Evolutionary conservation across 2,888 invertebrate genomes (phyloP), one percentile per base, ranked within the genome.

Genomic region (Branchipolynoe longqiensis): DNA sequence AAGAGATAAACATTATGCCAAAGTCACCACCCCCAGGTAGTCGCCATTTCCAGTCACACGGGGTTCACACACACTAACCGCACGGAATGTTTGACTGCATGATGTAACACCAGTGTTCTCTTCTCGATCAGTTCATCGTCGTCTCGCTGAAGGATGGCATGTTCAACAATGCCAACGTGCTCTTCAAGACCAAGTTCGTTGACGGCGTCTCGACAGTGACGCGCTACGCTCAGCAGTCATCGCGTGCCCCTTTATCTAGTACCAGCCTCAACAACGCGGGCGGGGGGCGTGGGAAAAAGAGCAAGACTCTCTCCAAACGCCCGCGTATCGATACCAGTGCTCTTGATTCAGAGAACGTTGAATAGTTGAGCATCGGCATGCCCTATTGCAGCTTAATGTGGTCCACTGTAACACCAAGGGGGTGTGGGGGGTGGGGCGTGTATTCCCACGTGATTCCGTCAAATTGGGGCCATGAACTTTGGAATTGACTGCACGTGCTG

Each of bases 131-230:
- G 96, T 99, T 99, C 94, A 97, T 99, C 90, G 97, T 99, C 88
- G 99, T 99, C 0, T 99, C 99, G 0, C 95, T 99, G 73, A 99
- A 99, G 93, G 99, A 99, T 94, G 99, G 99, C 40, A 99, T 99
- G 98, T 99, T 99, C 95, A 98, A 97, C 94, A 99, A 99, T 94
- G 99, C 99, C 0, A 99, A 99, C 94, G 98, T 99, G 36, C 94
- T 99, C 85, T 99, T 97, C 95, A 96, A 97, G 85, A 99, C 99
- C 0, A 96, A 96, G 91, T 99, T 99, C 94, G 96, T 97, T 40
- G 98, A 99, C 94, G 99, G 99, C 83, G 97, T 98, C 94, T 99
- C 99, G 0, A 95, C 96, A 3, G 97, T 99, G 54, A 95, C 95
- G 0, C 90, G 94, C 18, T 92, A 92, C 86, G 91, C 92, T 12